These are phyloP conservation scores for Phenganax stokvisi DNA, from an alignment of 92 coral and sea anemone species.

Conservation along the genomic window DNA sequence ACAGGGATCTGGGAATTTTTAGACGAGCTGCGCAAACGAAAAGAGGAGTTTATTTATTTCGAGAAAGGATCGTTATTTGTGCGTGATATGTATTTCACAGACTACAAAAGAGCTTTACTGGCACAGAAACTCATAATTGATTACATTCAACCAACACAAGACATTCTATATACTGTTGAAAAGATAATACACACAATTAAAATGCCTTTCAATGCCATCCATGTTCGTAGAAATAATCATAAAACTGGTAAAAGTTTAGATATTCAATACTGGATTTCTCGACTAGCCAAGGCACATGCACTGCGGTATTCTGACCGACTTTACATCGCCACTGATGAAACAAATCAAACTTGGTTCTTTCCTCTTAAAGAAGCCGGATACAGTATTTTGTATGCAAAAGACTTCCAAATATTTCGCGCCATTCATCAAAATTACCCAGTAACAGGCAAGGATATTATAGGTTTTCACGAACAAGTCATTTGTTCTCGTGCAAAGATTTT, in stretches of 20 bases:
- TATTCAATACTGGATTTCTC: conserved; percentile 56
- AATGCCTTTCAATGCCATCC: conserved; percentile 69
- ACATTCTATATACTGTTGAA: conserved; percentile 49
- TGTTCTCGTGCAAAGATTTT: conserved; percentile 71
- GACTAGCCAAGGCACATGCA: conserved; percentile 45
- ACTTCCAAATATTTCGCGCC: conserved; percentile 35
- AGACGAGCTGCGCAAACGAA: conserved; percentile 54
- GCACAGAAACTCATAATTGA: conserved; percentile 68
- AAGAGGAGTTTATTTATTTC: conserved; percentile 70
- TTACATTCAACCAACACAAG: conserved; percentile 61
- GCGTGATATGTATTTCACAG: conserved; percentile 57
- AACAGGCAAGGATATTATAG: conserved; percentile 64
- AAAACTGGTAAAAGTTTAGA: conserved; percentile 55
- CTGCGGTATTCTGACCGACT: conserved; percentile 56
- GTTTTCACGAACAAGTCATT: conserved; percentile 78
- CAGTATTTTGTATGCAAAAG: conserved; percentile 63
- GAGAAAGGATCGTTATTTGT: conserved; percentile 83
- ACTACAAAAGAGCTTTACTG: conserved; percentile 55
- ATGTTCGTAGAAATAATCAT: conserved; percentile 81
- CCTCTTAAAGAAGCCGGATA: conserved; percentile 78
- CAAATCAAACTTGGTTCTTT: conserved; percentile 67
- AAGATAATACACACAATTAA: conserved; percentile 44
- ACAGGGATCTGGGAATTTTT: conserved; percentile 33
- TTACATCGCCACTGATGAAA: conserved; percentile 90
- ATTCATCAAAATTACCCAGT: not conserved